Evolutionary conservation across 1,140 invertebrate genomes (phyloP), one percentile per base, ranked within the genome.

Genomic region (Cyclina sinensis): DNA sequence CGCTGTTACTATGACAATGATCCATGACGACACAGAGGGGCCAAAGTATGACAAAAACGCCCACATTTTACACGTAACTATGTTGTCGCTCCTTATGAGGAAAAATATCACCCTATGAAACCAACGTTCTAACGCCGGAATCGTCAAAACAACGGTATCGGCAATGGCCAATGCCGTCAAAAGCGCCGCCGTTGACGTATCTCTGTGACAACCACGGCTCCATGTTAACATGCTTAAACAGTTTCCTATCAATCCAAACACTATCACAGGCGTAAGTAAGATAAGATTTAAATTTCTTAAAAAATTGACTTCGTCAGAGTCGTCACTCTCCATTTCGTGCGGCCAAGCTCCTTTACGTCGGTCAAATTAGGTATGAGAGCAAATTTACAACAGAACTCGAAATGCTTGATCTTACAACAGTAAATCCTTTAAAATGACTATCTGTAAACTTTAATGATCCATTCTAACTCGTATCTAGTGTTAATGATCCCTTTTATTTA

Each of bases 221-320:
- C 84, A 86, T 24, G 84, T 78, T 0, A 86, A 51, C 54, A 86
- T 86, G 24, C 84, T 86, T 12, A 86, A 68, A 65, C 70, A 78
- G 51, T 86, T 86, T 1, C 84, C 84, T 4, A 78, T 24, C 21
- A 86, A 37, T 48, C 84, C 84, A 57, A 76, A 59, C 2, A 86
- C 12, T 12, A 86, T 86, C 39, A 86, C 68, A 9, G 84, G 84
- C n/a, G 84, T 35, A 4, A 86, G 35, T 43, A 86, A 30, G 0
- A 86, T n/a, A 0, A 86, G 16, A 43, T 59, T 86, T 12, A 86
- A 30, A 62, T 62, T 18, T 27, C 57, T 24, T 27, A 62, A 62
- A 27, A 62, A 27, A 9, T 21, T 3, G 51, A n/a, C 4, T 1
- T 27, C 14, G 24, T 62, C 57, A n/a, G n/a, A 9, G 57, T 27